These are phyloP conservation scores for Meteorus cinctellus DNA, from an alignment of 2,888 invertebrate species.

Conservation along the genomic window DNA sequence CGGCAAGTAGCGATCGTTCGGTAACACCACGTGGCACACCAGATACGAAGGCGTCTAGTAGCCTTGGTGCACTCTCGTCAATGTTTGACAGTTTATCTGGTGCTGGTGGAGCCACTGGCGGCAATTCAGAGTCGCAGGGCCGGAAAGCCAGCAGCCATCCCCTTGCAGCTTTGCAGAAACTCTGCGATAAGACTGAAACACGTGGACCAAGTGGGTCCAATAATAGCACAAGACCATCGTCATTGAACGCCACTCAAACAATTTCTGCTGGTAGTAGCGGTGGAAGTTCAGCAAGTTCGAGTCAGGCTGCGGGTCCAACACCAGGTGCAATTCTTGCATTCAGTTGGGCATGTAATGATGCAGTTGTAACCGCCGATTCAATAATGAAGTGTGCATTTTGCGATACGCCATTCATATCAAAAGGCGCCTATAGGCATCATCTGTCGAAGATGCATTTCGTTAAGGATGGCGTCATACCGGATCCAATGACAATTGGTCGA, in stretches of 20 bases:
- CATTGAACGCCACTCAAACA: conserved; percentile 62
- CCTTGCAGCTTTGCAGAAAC: conserved; percentile 93
- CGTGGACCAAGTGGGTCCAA: conserved; percentile 75
- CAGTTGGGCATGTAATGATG: conserved; percentile 96
- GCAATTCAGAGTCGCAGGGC: conserved; percentile 75
- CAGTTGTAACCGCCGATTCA: conserved; percentile 88
- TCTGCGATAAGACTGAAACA: conserved; percentile 95
- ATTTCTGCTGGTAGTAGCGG: conserved; percentile 74
- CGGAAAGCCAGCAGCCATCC: conserved; percentile 89
- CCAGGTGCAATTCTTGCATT: conserved; percentile 91
- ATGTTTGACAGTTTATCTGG: conserved; percentile 92
- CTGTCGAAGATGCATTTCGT: conserved; percentile 96
- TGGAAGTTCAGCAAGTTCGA: conserved; percentile 62
- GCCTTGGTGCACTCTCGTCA: conserved; percentile 88
- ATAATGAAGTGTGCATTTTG: conserved; percentile 96
- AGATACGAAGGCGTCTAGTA: conserved; percentile 76
- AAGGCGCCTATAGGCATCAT: conserved; percentile 97
- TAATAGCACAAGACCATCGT: conserved; percentile 70
- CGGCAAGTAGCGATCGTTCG: conserved; percentile 85
- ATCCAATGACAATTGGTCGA: conserved; percentile 76
- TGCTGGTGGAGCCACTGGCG: conserved; percentile 67
- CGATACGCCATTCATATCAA: conserved; percentile 96
- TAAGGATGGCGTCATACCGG: conserved; percentile 90
- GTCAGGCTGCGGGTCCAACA: conserved; percentile 76
- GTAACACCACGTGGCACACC: conserved; percentile 83